phyloP scores from a whole-genome alignment of 2,797 vertebrate genomes.

The Semotilus atromaculatus region DNA sequence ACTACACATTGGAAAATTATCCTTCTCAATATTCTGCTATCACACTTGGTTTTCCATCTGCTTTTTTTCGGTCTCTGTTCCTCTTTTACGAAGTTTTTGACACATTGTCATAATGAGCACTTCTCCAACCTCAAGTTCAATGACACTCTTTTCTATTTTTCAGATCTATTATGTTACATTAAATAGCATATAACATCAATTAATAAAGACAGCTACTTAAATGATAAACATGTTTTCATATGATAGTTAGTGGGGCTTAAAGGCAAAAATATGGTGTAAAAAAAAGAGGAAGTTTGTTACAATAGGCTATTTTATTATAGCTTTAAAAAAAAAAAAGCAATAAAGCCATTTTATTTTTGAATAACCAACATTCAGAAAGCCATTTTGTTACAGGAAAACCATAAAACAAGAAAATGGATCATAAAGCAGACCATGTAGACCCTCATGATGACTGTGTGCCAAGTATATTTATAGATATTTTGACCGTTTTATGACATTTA shows the following conservation, averaged over 20 bases:
- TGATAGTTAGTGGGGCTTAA: background rate
- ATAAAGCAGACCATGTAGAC: background rate
- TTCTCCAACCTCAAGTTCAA: background rate
- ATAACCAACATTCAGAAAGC: background rate
- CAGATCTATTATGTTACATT: background rate
- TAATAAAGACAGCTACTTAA: background rate
- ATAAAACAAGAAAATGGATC: background rate
- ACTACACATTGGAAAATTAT: background rate
- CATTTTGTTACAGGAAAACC: background rate
- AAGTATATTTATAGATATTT: background rate
- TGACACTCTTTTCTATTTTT: background rate
- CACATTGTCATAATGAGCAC: background rate
- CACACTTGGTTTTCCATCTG: background rate
- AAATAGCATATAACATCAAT: too few relatives aligned
- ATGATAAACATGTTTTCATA: background rate
- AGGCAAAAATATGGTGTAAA: background rate
- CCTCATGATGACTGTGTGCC: background rate
- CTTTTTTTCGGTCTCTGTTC: slow-evolving; percentile 25
- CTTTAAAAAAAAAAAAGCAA: background rate
- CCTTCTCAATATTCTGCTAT: background rate
- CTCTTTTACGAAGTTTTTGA: too few relatives aligned
- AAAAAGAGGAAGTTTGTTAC: background rate
- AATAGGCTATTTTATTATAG: background rate
- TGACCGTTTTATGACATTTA: background rate
- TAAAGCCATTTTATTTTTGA: background rate